Evolutionary conservation across 2,113 vertebrate species (phyloP).

Genomic region (Vimba vimba): DNA sequence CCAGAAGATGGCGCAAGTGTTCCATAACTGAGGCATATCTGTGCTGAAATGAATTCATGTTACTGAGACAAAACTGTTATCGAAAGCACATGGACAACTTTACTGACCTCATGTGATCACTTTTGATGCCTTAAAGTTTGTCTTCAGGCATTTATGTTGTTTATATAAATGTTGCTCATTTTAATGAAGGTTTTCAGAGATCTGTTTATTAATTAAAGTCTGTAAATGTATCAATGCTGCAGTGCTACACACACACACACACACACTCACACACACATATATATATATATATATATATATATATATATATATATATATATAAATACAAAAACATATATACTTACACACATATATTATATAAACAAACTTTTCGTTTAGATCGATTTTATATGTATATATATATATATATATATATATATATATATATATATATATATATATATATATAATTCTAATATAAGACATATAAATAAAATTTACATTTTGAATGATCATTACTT

Average conservation of each 20-base stretch:
- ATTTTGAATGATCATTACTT: too few species aligned
- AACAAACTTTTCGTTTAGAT: too few species aligned
- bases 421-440: not conserved
- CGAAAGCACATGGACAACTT: not conserved
- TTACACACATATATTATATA: too few species aligned
- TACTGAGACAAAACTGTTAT: not conserved
- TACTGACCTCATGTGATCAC: not conserved
- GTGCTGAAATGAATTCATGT: not conserved
- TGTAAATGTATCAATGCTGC: not conserved
- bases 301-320: too few species aligned
- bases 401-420: too few species aligned
- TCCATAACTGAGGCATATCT: not conserved
- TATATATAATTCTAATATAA: too few species aligned
- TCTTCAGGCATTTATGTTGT: not conserved
- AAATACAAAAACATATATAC: too few species aligned
- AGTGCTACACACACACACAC: not conserved
- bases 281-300: too few species aligned
- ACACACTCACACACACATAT: too few species aligned
- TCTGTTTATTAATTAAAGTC: not conserved
- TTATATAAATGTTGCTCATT: not conserved
- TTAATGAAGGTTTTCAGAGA: not conserved
- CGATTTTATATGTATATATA: too few species aligned
- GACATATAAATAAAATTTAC: too few species aligned
- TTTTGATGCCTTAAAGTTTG: not conserved
- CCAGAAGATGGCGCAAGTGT: slow-evolving; percentile 55